Percentiles rank a stretch among this genome's conserved stretches.
Conservation (phyloP, 1,140 invertebrate species). For the Aradophagus sp. region DNA sequence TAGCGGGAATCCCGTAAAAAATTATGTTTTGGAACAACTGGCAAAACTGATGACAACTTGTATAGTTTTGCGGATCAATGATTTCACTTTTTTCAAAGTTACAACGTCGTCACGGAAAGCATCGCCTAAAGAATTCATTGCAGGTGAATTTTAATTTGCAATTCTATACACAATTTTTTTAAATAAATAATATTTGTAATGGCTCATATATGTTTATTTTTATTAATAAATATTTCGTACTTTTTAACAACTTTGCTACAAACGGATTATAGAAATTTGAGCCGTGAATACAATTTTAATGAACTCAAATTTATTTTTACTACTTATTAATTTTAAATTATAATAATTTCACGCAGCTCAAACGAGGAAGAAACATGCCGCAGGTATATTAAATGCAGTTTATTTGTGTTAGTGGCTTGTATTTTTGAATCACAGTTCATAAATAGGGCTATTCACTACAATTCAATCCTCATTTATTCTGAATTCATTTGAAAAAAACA, state of each 20-base stretch:
- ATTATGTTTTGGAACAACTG: slow-evolving; percentile 82
- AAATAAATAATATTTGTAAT: no score
- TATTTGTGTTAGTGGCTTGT: slow-evolving; percentile 35
- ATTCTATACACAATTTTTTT: no score
- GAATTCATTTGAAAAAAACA: no score
- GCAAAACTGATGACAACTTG: slow-evolving; percentile 94
- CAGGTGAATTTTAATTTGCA: slow-evolving; percentile 78
- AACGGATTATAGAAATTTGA: no score
- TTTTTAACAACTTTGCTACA: no score
- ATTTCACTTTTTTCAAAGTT: slow-evolving; percentile 90
- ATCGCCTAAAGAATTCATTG: slow-evolving; percentile 85
- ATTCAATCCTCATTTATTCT: no score
- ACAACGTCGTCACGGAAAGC: slow-evolving; percentile 83
- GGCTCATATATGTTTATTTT: no score
- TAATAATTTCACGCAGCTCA: slow-evolving; percentile 68
- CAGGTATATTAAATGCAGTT: slow-evolving; percentile 65
- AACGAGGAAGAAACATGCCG: slow-evolving; percentile 71
- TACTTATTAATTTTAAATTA: slow-evolving; percentile 60
- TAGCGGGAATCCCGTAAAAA: slow-evolving; percentile 78
- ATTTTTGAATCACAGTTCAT: no score
- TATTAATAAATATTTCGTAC: no score
- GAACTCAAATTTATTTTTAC: no score
- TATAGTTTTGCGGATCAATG: slow-evolving; percentile 90
- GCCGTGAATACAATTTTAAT: no score
- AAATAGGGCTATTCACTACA: no score